These are phyloP conservation scores for Colossoma macropomum DNA, from an alignment of 2,113 vertebrate genomes.

Conservation along the genomic window DNA sequence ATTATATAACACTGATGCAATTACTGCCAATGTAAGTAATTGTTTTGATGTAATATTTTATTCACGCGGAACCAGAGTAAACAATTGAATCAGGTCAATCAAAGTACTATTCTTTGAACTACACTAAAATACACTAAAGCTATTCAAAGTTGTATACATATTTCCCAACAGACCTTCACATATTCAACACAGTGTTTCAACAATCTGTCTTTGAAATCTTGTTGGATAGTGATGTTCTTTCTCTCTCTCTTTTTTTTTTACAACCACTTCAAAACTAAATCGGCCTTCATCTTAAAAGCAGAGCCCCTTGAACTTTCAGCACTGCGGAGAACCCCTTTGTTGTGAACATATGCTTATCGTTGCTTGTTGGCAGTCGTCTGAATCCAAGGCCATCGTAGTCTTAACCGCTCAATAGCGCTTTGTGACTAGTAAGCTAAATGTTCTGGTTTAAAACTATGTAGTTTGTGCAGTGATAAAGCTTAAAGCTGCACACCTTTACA, in stretches of 20 bases:
- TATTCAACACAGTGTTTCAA: not conserved
- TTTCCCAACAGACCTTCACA: not conserved
- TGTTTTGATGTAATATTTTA: not conserved
- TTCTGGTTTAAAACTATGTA: not conserved
- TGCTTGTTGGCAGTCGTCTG: conserved; percentile 26
- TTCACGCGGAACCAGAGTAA: not conserved
- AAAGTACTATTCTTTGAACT: not conserved
- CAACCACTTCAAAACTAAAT: conserved; percentile 24
- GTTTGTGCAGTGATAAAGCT: conserved; percentile 1
- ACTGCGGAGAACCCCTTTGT: conserved; percentile 29
- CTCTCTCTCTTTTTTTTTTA: not conserved
- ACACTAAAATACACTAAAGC: not conserved
- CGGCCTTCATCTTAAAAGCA: not conserved
- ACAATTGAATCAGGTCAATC: not conserved
- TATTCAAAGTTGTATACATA: not conserved
- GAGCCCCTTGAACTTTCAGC: conserved; percentile 31
- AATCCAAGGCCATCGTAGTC: conserved; percentile 29
- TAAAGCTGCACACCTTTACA: not conserved
- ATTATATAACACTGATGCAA: too few relatives aligned
- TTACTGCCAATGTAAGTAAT: too few relatives aligned
- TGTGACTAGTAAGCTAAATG: conserved; percentile 22
- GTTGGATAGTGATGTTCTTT: not conserved
- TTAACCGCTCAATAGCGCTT: not conserved
- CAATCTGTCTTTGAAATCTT: conserved; percentile 1
- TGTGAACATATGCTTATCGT: conserved; percentile 50